Evolutionary conservation across 1,140 invertebrate species (phyloP).

Genomic region (Rhagoletis pomonella): DNA sequence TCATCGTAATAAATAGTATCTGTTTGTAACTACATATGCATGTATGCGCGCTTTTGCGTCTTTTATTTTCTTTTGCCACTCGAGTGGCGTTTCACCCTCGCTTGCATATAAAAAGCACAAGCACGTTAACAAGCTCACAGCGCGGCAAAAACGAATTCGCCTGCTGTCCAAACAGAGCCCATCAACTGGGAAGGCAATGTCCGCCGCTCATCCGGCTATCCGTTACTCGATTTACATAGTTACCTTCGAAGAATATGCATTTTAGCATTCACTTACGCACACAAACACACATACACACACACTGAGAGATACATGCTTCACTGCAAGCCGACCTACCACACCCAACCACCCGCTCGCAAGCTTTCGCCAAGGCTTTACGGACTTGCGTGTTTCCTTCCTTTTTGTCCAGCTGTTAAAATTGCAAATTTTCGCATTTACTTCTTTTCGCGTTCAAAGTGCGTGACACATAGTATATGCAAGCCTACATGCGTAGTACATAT

Average conservation of each 20-base stretch:
- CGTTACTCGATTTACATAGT: not conserved
- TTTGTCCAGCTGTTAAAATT: not conserved
- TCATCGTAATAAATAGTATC: not conserved
- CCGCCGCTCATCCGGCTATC: not conserved
- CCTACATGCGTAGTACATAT: not conserved
- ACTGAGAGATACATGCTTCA: not conserved
- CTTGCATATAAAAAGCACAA: not conserved
- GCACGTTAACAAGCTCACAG: too few species aligned
- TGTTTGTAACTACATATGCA: not conserved
- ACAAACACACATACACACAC: not conserved
- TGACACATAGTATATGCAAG: not conserved
- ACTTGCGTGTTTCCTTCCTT: not conserved
- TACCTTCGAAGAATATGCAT: not conserved
- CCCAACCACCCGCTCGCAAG: not conserved
- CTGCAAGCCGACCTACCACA: not conserved
- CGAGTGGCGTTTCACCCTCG: conserved; percentile 5
- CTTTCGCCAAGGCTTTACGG: not conserved
- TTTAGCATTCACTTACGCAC: not conserved
- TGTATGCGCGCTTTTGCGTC: not conserved
- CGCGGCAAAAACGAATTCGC: not conserved
- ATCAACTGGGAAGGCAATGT: conserved; percentile 7
- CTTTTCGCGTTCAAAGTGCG: not conserved
- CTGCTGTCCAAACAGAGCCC: not conserved
- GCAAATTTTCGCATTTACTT: conserved; percentile 20
- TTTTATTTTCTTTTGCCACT: conserved; percentile 38